These are phyloP conservation scores for Amphiduros pacificus DNA, from an alignment of 2,888 invertebrate species.

Conservation along the genomic window DNA sequence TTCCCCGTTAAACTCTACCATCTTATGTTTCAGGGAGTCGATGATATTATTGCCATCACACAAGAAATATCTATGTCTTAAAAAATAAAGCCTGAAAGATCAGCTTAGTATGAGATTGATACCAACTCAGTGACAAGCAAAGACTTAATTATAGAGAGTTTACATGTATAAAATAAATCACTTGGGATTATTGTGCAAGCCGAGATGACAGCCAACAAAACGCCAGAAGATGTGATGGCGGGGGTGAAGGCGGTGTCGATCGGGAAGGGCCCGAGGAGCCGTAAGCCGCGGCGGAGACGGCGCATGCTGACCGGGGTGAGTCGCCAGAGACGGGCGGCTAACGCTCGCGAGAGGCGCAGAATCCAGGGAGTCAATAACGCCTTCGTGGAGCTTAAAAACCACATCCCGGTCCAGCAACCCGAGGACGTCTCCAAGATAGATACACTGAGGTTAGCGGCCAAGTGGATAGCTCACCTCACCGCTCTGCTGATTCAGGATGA, in stretches of 20 bases:
- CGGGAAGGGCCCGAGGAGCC: constrained; percentile 11
- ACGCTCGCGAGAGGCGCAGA: constrained; percentile 17
- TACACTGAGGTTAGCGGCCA: constrained; percentile 17
- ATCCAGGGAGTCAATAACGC: constrained; percentile 21
- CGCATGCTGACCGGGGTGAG: constrained; percentile 21
- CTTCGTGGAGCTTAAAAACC: constrained; percentile 11
- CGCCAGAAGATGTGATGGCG: background rate
- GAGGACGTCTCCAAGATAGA: constrained; percentile 23
- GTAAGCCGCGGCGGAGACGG: constrained; percentile 15
- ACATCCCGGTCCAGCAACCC: constrained; percentile 13
- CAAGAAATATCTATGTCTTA: no score
- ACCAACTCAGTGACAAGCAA: no score
- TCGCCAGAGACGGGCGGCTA: constrained; percentile 19
- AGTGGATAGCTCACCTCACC: constrained; percentile 22
- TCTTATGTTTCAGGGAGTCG: no score
- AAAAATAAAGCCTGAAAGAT: no score
- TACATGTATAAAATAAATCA: no score
- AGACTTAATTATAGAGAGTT: no score
- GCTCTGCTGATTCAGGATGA: constrained; percentile 21
- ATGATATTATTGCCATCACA: no score
- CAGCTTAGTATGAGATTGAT: no score
- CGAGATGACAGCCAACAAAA: no score
- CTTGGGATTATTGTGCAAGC: no score
- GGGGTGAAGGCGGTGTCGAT: background rate
- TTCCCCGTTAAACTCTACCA: no score